Base-by-base conservation (phyloP, 2,797 vertebrate genomes). In the Halcyon leucocephala region DNA sequence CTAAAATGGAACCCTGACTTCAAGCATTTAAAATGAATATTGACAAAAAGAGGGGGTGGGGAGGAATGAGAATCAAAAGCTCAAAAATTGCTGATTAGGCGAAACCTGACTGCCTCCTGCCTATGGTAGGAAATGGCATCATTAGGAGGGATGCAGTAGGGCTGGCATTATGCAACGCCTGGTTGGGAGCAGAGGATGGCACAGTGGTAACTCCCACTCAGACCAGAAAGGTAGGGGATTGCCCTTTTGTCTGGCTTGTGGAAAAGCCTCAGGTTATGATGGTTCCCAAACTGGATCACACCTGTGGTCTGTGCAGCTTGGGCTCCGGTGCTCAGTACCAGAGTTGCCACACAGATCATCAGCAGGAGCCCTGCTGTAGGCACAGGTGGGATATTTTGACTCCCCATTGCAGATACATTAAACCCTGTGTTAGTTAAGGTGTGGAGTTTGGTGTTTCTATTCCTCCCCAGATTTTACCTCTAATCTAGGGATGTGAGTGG, bases 11-110 rank as follows among this genome's bases (percentile, higher is more conserved):
- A 65, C 90, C 89, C 95, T 96, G 91, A 95, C 94, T 97, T 97
- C 92, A 95, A 97, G 96, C 92, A 98, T 98, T 98, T 98, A 95
- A 97, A 98, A 97, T 97, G 96, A 97, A 97, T 98, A 98, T 98
- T 97, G 98, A 98, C 97, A 97, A 91, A 96, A 97, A 93, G 92
- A 96, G 94, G 81, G 33, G 73, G 35, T 41, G 66, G 87, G 33
- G 42, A 61, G 39, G 55, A 92, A 80, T 79, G 88, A 81, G 97
- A 97, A 97, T 97, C 93, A 97, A 97, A 98, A 97, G 90, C 92
- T 86, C 3, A 39, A 94, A 98, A 98, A 97, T 86, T 97, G 97
- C 97, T 98, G 97, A 98, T 93, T 96, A 95, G 96, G 97, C 70
- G 19, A 95, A 97, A 95, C 54, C 52, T 3, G 31, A n/a, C 78